Percentiles rank a stretch among this genome's conserved stretches.
phyloP scores from a whole-genome alignment of 2,888 invertebrate genomes.

The Leptothorax acervorum region DNA sequence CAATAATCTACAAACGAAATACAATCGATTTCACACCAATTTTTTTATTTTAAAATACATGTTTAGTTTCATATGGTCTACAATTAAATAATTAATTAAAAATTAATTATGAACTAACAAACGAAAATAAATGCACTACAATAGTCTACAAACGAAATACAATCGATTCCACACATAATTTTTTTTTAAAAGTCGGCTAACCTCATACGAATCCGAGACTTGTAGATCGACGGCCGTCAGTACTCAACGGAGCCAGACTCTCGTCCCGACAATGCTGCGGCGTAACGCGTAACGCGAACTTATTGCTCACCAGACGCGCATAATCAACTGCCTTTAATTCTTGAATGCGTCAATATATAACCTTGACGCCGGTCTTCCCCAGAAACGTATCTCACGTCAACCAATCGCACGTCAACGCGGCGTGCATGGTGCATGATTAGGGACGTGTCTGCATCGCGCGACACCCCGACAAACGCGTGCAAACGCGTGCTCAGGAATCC shows the following conservation, averaged over 20 bases:
- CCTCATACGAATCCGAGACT: background rate
- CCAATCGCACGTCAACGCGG: constrained; percentile 46
- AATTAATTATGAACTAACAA: no score
- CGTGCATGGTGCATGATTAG: constrained; percentile 17
- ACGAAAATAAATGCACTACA: no score
- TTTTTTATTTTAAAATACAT: no score
- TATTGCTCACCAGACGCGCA: constrained; percentile 33
- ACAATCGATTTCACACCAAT: no score
- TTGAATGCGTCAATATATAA: constrained; percentile 62
- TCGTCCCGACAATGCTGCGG: background rate
- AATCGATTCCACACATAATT: no score
- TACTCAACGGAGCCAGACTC: no score
- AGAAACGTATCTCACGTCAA: background rate
- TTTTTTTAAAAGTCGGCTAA: no score
- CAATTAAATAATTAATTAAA: no score
- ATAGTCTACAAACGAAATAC: no score
- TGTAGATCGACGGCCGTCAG: background rate
- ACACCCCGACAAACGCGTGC: background rate
- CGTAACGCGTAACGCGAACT: background rate
- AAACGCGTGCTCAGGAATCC: background rate
- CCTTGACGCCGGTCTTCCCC: constrained; percentile 76
- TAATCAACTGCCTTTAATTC: constrained; percentile 52
- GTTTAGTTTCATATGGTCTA: no score
- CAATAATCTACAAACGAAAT: no score
- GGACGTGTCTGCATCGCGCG: background rate